Conservation (phyloP, 1,140 invertebrate species). For the Dreissena polymorpha region DNA sequence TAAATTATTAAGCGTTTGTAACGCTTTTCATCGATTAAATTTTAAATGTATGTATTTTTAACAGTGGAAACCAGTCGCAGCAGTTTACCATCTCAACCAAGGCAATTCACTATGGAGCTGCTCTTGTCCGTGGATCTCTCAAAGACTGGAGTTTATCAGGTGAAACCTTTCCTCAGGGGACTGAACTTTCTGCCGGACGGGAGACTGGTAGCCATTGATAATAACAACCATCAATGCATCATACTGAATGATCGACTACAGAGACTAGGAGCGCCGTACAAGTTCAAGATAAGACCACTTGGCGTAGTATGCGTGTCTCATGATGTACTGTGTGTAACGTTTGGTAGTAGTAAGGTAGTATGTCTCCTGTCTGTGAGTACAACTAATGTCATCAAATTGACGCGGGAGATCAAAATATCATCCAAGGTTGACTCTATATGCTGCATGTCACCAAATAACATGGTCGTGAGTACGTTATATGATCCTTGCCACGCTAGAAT, state of each 20-base stretch:
- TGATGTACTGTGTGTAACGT: constrained; percentile 1
- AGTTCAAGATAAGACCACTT: background rate
- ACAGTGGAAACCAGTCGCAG: too few relatives aligned
- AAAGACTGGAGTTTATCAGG: background rate
- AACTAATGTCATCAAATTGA: background rate
- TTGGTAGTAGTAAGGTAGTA: background rate
- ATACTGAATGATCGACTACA: background rate
- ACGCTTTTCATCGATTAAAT: too few relatives aligned
- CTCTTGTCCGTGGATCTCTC: background rate
- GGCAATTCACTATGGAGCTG: background rate
- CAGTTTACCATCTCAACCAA: background rate
- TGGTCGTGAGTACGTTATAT: constrained; percentile 14
- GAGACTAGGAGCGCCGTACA: background rate
- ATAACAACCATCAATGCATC: background rate
- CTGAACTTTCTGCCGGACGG: constrained; percentile 6
- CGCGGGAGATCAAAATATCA: background rate
- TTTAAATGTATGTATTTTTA: too few relatives aligned
- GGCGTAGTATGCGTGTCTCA: background rate
- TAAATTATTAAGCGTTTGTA: too few relatives aligned
- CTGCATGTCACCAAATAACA: background rate
- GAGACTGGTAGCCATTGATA: constrained; percentile 7
- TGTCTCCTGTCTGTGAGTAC: background rate
- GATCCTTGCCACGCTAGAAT: background rate
- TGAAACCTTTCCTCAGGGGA: background rate
- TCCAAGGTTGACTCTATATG: background rate